Evolutionary conservation across 2,888 invertebrate genomes (phyloP).

Genomic region (Callimorpha dominula): DNA sequence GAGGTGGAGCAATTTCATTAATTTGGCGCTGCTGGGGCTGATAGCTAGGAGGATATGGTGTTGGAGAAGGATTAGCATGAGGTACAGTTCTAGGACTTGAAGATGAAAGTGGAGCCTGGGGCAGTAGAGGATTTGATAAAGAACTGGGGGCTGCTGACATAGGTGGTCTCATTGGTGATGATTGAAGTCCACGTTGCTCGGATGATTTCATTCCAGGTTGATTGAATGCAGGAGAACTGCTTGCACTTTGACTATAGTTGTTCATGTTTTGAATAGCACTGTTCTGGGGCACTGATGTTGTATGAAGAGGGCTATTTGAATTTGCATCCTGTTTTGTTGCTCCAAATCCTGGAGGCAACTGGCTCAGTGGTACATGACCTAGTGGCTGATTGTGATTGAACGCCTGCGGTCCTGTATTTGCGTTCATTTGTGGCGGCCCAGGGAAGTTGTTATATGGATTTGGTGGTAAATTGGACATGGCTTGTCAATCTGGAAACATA

Average conservation of each 20-base stretch:
- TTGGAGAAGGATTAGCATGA: slow-evolving; percentile 63
- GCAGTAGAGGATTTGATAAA: slow-evolving; percentile 55
- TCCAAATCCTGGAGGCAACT: slow-evolving; percentile 70
- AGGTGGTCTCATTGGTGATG: slow-evolving; percentile 67
- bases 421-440: slow-evolving; percentile 66
- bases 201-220: slow-evolving; percentile 70
- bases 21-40: slow-evolving; percentile 69
- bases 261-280: slow-evolving; percentile 66
- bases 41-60: slow-evolving; percentile 63
- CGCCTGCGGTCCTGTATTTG: slow-evolving; percentile 62
- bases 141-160: slow-evolving; percentile 45
- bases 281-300: slow-evolving; percentile 56
- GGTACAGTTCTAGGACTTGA: slow-evolving; percentile 58
- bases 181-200: slow-evolving; percentile 61
- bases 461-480: slow-evolving; percentile 82
- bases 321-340: slow-evolving; percentile 75
- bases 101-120: slow-evolving; percentile 59
- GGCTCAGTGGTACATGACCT: slow-evolving; percentile 69
- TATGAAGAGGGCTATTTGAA: slow-evolving; percentile 72
- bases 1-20: slow-evolving; percentile 80
- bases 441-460: slow-evolving; percentile 74
- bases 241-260: slow-evolving; percentile 75
- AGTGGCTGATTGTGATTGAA: slow-evolving; percentile 65
- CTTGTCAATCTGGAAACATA: slow-evolving; percentile 79
- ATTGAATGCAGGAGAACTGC: slow-evolving; percentile 80